Base-by-base conservation (phyloP, 2,888 invertebrate species). In the Oasisia sp. region DNA sequence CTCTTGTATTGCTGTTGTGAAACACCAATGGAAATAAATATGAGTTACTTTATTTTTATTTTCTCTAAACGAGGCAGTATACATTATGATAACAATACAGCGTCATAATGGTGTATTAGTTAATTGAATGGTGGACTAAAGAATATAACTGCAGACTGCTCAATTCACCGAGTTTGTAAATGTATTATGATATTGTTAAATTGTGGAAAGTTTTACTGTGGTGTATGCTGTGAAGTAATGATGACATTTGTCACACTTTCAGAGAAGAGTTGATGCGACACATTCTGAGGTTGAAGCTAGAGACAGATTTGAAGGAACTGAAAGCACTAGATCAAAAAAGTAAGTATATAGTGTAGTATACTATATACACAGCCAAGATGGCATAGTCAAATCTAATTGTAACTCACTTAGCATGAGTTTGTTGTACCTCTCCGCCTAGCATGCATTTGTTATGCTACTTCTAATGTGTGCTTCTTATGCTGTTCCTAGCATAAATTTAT, bases 261-360 rank as follows among this genome's bases (percentile, higher is more conserved):
- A 91, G 91, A 32, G 44, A 91, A 50, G 91, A 91, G 32, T 45
- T 91, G 91, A 32, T 91, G 45, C 91, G 91, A 32, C 91, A 91
- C 45, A 91, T 91, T 44, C 56, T 91, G 19, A 14, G 91, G 56
- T 1, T 91, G 45, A 91, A 91, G 50, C n/a, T 91, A 7, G 91
- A 91, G n/a, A 91, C 91, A 19, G 91, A 91, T 50, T 45, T 45
- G 45, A 91, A 91, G n/a, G 91, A 91, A 32, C 56, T 91, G 45
- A 91, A 91, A 50, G 44, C 45, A 14, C 19, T 91, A 56, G 91
- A 91, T 45, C 91, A 91, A 56, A 91, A 45, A 44, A 44, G 91
- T 91, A 50, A 91, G 44, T 91, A 45, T n/a, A n/a, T n/a, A n/a
- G n/a, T n/a, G n/a, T n/a, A n/a, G n/a, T n/a, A n/a, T n/a, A n/a